phyloP scores from a whole-genome alignment of 92 coral and sea anemone species.

The Umimayanthus chanpuru region DNA sequence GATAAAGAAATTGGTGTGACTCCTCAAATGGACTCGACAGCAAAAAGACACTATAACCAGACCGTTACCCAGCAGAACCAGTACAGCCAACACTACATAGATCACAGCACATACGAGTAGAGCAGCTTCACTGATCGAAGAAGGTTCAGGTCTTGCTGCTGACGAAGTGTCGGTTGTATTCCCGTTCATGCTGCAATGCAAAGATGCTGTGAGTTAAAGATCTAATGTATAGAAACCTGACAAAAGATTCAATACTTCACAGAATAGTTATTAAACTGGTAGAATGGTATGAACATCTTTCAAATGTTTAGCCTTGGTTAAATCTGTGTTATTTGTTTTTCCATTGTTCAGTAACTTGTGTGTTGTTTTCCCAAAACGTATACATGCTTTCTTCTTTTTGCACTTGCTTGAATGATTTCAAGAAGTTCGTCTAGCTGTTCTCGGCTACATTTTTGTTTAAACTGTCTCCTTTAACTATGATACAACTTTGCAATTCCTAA shows the following conservation, averaged over 20 bases:
- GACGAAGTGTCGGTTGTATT: background rate
- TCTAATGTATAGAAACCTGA: background rate
- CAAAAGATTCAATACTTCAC: background rate
- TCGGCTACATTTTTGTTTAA: background rate
- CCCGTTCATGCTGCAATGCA: background rate
- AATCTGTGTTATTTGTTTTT: background rate
- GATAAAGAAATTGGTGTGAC: slow-evolving; percentile 72
- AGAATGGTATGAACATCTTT: background rate
- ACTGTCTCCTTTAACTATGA: background rate
- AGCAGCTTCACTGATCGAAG: background rate
- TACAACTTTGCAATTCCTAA: background rate
- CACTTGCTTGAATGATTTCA: background rate
- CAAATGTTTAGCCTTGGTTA: too few species aligned
- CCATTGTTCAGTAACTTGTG: background rate
- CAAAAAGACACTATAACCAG: slow-evolving; percentile 66
- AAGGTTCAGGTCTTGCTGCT: background rate
- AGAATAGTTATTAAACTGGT: background rate
- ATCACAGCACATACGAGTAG: slow-evolving; percentile 53
- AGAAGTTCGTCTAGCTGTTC: background rate
- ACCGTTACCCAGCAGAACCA: slow-evolving; percentile 60
- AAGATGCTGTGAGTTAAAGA: background rate
- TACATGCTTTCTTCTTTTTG: background rate
- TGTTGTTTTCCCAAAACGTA: background rate
- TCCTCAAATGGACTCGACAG: slow-evolving; percentile 57
- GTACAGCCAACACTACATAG: slow-evolving; percentile 51